Evolutionary conservation across 2,888 invertebrate species (phyloP).

Genomic region (Calliphora vomitoria): DNA sequence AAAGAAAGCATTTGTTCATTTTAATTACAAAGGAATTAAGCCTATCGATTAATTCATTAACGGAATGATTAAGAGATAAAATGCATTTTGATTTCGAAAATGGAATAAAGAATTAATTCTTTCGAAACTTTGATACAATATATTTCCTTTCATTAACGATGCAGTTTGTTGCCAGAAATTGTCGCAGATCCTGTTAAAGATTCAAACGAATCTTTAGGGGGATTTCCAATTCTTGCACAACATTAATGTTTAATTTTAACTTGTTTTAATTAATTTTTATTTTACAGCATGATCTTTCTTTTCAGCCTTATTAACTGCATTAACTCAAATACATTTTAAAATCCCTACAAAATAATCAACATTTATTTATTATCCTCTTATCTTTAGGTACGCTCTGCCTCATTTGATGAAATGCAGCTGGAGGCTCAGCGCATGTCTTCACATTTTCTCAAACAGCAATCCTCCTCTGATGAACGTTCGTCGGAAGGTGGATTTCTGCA

Average conservation of each 20-base stretch:
- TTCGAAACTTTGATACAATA: too few relatives aligned
- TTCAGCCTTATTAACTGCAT: neutral
- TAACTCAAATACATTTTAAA: neutral
- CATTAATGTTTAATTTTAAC: neutral
- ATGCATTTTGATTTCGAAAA: too few relatives aligned
- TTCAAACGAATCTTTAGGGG: neutral
- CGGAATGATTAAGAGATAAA: too few relatives aligned
- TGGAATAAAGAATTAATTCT: too few relatives aligned
- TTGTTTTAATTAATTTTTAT: neutral
- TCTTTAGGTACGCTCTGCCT: conserved; percentile 91
- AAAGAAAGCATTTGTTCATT: too few relatives aligned
- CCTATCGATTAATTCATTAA: too few relatives aligned
- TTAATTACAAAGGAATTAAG: too few relatives aligned
- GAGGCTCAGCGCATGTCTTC: conserved; percentile 87
- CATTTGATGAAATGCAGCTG: conserved; percentile 95
- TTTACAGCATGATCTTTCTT: neutral
- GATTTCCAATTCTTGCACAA: neutral
- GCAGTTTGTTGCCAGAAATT: neutral
- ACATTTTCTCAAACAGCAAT: conserved; percentile 81
- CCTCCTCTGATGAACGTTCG: conserved; percentile 83
- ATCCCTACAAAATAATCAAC: neutral
- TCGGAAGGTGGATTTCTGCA: conserved; percentile 85
- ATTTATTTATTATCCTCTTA: neutral
- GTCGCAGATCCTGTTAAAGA: conserved; percentile 8
- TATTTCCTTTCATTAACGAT: too few relatives aligned